Base-by-base conservation (phyloP, 2,113 vertebrate genomes). In the Atherinomorus stipes region DNA sequence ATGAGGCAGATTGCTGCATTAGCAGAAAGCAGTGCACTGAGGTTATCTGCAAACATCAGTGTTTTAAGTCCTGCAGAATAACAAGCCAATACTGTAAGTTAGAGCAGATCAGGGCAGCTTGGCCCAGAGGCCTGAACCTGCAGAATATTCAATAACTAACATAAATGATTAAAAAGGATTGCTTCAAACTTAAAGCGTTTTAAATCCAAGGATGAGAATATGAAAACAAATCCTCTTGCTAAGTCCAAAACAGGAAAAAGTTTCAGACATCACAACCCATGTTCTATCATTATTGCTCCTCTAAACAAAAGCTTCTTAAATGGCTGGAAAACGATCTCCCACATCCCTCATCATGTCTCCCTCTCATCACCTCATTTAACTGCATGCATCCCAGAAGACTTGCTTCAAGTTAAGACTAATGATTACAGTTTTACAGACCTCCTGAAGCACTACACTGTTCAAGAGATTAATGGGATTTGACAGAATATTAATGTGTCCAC, bases 1-100 rank as follows among this genome's bases (percentile, higher is more conserved):
- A 88, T 51, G 19, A 49, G 69, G 74, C 85, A 89, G 88, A 88
- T 90, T 88, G 91, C 91, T 92, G 91, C 88, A 87, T 91, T 83
- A 81, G 89, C 90, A 91, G 74, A 91, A 93, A 73, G 70, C 71
- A 49, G 75, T 28, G 64, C 74, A 82, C 68, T 50, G 84, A 87
- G 69, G 78, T 89, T 88, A 91, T 91, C 80, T 90, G 89, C 81
- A 90, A 88, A 93, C 91, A 91, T 90, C 88, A 81, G 88, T 88
- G 87, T 91, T 91, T 90, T 90, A 90, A 85, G 81, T 76, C 69
- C 84, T 78, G 89, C 89, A 74, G 76, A 80, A 76, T 76, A 84
- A 86, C 61, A 7, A 78, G 74, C 80, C 84, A 72, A 81, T 86
- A 78, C 66, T 64, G 72, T 72, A 52, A 66, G 64, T 83, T 57